Percentiles rank a stretch among this genome's conserved stretches.
These are phyloP conservation scores for Temnothorax rugatulus DNA, from an alignment of 2,888 invertebrate species.

Conservation along the genomic window DNA sequence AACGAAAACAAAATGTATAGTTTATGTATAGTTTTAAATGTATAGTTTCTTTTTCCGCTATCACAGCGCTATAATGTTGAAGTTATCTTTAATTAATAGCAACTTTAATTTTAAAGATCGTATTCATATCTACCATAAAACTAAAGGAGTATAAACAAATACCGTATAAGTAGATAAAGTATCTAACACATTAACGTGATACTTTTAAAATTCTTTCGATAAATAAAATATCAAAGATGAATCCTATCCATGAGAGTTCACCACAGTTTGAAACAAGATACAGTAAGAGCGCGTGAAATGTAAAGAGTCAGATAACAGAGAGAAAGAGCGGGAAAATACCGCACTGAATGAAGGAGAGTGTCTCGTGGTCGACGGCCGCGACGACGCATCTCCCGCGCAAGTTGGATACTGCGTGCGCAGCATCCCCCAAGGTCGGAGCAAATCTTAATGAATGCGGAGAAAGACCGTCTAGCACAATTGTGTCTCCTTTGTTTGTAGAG, in stretches of 20 bases:
- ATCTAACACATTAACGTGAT: neutral
- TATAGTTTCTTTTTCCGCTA: neutral
- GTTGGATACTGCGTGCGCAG: conserved; percentile 64
- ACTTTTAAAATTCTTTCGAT: neutral
- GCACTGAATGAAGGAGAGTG: conserved; percentile 54
- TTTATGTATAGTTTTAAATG: no score
- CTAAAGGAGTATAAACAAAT: neutral
- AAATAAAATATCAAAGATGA: neutral
- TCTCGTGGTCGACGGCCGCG: conserved; percentile 54
- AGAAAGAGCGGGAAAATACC: neutral
- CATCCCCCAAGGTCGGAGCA: conserved; percentile 69
- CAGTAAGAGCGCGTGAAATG: neutral
- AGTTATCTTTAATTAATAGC: conserved; percentile 14
- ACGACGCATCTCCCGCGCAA: conserved; percentile 68
- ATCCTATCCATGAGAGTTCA: neutral
- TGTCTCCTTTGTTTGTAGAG: conserved; percentile 34
- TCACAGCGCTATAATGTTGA: neutral
- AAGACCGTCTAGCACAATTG: conserved; percentile 58
- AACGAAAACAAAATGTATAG: neutral
- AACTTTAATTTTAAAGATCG: neutral
- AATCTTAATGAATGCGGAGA: conserved; percentile 67
- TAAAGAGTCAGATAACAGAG: neutral
- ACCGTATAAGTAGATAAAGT: neutral
- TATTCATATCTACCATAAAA: neutral
- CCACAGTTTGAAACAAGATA: neutral